A percentile compares a stretch with the other conserved stretches of the same genome.
Evolutionary conservation across 2,113 vertebrate species (phyloP).

Genomic region (Crypturellus undulatus): DNA sequence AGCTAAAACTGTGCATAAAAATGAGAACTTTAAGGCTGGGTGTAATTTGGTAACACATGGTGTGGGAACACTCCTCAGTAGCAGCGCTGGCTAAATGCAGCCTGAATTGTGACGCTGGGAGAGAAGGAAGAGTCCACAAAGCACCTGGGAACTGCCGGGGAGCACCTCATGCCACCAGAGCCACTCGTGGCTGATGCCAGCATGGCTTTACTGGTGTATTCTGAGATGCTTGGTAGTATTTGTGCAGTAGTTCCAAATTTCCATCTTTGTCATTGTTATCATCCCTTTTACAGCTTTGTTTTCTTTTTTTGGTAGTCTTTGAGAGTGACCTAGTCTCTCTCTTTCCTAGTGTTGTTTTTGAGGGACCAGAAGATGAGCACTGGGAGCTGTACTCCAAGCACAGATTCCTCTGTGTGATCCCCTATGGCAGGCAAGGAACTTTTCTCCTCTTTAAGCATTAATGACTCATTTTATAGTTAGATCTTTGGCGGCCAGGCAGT

Average conservation of each 20-base stretch:
- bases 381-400: not conserved
- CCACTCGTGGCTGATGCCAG: not conserved
- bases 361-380: not conserved
- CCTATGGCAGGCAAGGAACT: not conserved
- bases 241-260: not conserved
- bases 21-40: not conserved
- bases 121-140: not conserved
- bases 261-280: not conserved
- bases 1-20: not conserved
- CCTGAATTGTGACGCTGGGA: not conserved
- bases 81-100: not conserved
- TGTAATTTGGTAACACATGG: accelerated
- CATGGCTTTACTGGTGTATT: not conserved
- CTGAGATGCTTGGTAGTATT: not conserved
- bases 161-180: not conserved
- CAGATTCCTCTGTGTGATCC: not conserved
- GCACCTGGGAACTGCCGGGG: not conserved
- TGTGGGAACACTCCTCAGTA: not conserved
- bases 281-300: not conserved
- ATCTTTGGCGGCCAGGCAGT: not conserved
- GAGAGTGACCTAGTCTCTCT: not conserved
- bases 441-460: constrained; percentile 34
- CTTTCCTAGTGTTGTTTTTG: not conserved
- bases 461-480: constrained; percentile 36
- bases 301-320: not conserved